Base-by-base conservation (phyloP, 1,140 invertebrate species). In the Coptotermes formosanus region DNA sequence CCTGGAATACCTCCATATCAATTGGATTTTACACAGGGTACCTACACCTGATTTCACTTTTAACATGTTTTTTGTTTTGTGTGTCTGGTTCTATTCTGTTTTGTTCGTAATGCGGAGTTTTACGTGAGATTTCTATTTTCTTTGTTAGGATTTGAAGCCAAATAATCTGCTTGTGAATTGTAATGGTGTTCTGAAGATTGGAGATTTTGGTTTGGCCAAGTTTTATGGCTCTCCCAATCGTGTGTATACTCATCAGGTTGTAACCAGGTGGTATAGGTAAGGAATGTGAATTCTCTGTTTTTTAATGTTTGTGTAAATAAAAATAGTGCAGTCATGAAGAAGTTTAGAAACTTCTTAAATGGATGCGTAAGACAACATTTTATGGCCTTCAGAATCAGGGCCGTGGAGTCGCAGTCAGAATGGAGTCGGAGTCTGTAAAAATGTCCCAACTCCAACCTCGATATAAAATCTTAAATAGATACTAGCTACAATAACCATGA, bases 181-280 rank as follows among this genome's bases (percentile, higher is more conserved):
- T 83, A 93, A 96, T 89, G 99, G 99, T 7, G 93, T 99, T 25
- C 91, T 99, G 0, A 99, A 99, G 92, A 96, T 99, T 88, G 98
- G 97, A 88, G 99, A 99, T 95, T 99, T 99, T 94, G 99, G 99
- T 89, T 92, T 99, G 86, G 99, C 99, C 2, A 98, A 99, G 90
- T 96, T 97, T 89, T 99, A 95, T 93, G 99, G 98, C 8, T 99
- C 98, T 3, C 99, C 99, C 8, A 98, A 96, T 90, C 94, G 98
- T 90, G 94, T 98, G 88, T 99, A 99, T 90, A 99, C 99, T 23
- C 97, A 99, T 94, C 98, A 99, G 93, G 99, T 99, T 82, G 98
- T 99, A 0, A 99, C 98, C 21, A 93, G 97, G 88, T 97, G 96
- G 96, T 97, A 97, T 89, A 95, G 96, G 95, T 96, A 91, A 91